Evolutionary conservation across 2,113 vertebrate genomes (phyloP), one percentile per base, ranked within the genome.

Genomic region (Lycocorax pyrrhopterus): DNA sequence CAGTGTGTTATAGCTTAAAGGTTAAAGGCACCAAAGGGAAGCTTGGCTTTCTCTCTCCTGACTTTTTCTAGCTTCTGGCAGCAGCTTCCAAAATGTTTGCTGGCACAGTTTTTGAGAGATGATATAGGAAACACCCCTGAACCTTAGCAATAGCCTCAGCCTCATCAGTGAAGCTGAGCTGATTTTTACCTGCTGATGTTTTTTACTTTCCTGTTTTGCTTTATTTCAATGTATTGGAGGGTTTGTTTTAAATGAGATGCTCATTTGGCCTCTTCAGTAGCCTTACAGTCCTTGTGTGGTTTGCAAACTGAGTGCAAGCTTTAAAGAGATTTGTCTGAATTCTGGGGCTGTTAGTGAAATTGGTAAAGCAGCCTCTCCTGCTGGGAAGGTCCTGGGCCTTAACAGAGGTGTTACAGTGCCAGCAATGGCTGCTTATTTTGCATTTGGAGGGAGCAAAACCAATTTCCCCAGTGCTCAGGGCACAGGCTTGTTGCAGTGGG

Each of bases 51-150:
- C 49, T 13, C 18, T 30, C 11, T 6, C 52, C 39, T 58, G 39
- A 41, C 32, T 55, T 27, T 52, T 58, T 52, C 39, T 37, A 14
- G 33, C 37, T 67, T 62, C 32, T 67, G 43, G 67, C n/a, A 79
- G 16, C 35, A 25, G 22, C 19, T 33, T 43, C 11, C 14, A 21
- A 29, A 87, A n/a, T 37, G 73, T 33, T 73, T 80, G 16, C n/a
- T 25, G 68, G 56, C 14, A 43, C 23, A 20, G 26, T 59, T 19
- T 64, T 22, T 56, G 78, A 27, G 71, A 6, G 8, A 3, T 19
- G 13, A 3, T 60, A 7, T 0, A 39, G 55, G 37, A 46, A 69
- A 23, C 3, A 6, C 3, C 51, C 3, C 33, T 77, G 49, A 3
- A 5, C 26, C 26, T 55, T 6, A 35, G 41, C 30, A 26, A 16